A percentile compares a stretch with the other conserved stretches of the same genome.
phyloP scores from a whole-genome alignment of 1,140 invertebrate genomes.

The Adelges cooleyi region DNA sequence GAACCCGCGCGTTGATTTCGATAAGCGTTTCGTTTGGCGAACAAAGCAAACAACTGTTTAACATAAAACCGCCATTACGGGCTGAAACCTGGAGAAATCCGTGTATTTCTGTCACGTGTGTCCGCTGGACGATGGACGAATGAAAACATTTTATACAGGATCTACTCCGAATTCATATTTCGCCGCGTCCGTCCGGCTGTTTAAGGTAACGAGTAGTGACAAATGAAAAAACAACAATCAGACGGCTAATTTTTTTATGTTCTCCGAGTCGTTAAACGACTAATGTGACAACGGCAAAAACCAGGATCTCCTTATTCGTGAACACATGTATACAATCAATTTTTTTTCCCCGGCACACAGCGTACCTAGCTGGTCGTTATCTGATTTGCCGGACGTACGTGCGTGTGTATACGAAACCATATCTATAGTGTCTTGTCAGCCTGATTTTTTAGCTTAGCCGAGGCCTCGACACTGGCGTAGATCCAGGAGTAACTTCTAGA shows the following conservation, averaged over 20 bases:
- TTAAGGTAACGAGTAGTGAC: constrained; percentile 1
- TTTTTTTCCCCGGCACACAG: constrained; percentile 18
- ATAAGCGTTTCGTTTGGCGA: no score
- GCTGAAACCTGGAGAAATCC: background rate
- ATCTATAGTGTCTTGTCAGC: constrained; percentile 1
- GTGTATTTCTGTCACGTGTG: background rate
- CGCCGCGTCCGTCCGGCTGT: background rate
- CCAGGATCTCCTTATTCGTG: constrained; percentile 26
- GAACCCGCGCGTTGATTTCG: no score
- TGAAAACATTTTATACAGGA: background rate
- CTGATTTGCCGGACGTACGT: constrained; percentile 17
- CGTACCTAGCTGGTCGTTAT: background rate
- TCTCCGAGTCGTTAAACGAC: constrained; percentile 13
- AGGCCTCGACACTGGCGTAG: no score
- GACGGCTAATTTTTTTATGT: constrained; percentile 23
- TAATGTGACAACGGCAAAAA: constrained; percentile 25
- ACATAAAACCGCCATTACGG: no score
- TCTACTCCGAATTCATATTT: constrained; percentile 13
- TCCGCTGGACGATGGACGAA: background rate
- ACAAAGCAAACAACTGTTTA: no score
- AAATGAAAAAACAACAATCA: background rate
- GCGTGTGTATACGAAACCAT: background rate
- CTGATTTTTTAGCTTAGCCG: constrained; percentile 20
- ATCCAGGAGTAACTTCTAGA: no score
- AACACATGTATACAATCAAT: background rate